Evolutionary conservation across 1,140 invertebrate species (phyloP), one percentile per base, ranked within the genome.

Genomic region (Brachionus asplanchnoidis): DNA sequence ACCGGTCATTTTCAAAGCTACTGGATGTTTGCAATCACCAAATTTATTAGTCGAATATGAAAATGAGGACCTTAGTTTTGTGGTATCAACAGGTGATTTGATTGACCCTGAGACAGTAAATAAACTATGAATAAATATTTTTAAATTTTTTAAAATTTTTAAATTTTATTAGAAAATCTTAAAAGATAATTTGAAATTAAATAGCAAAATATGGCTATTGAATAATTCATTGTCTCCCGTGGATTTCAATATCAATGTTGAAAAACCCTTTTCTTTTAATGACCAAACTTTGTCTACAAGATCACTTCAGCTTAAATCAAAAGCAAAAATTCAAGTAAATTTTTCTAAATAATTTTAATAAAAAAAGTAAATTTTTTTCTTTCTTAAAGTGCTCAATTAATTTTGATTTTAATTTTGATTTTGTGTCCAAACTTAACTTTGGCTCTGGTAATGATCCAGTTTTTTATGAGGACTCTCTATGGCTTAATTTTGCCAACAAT

Each of bases 31-130:
- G 20, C 53, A 82, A 40, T 42, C 53, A 26, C 79, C 79, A 28
- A 65, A 68, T 44, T 46, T 82, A 14, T 12, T 11, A 23, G 32
- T 82, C 20, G 79, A 82, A 82, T 82, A 60, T 20, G 79, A 82
- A 44, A 77, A 77, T 77, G 79, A 82, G 7, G 53, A 68, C 28
- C 17, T 82, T 12, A 65, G 32, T 20, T 82, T 82, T 46, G 50
- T 65, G 11, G 79, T 82, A 0, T 60, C 79, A 14, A 60, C 20
- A 23, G 79, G 79, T 17, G 79, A 82, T 65, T 23, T 82, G 3
- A 82, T 82, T 65, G 36, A 73, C 32, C 8, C 32, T 17, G 12
- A 73, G 17, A 20, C 1, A 42, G 68, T 73, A 73, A 42, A 17
- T 73, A 20, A 70, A n/a, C 32, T n/a, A n/a, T 70, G 7, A 32